Percentiles rank a stretch among this genome's conserved stretches.
Conservation (phyloP, 2,888 invertebrate genomes). For the Leucoma salicis region DNA sequence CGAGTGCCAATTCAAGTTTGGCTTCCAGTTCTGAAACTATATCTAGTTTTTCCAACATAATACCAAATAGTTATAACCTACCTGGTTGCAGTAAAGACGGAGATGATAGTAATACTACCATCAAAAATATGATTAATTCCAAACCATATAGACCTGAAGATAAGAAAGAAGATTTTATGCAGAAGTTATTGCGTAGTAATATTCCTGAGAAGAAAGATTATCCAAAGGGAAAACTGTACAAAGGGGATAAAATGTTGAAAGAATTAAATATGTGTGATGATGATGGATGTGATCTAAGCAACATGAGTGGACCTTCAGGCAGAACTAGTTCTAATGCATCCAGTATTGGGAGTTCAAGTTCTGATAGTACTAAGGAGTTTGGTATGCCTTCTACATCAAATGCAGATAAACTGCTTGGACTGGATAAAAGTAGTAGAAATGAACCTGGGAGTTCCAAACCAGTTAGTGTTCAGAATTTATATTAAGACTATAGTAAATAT, state of each 20-base stretch:
- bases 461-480: constrained; percentile 37
- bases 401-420: constrained; percentile 67
- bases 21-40: constrained; percentile 72
- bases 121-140: constrained; percentile 65
- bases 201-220: constrained; percentile 65
- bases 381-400: constrained; percentile 71
- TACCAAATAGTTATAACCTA: constrained; percentile 53
- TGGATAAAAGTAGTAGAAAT: constrained; percentile 52
- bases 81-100: constrained; percentile 71
- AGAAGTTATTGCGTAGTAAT: constrained; percentile 63
- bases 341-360: constrained; percentile 63
- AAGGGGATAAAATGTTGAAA: constrained; percentile 50
- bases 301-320: constrained; percentile 51
- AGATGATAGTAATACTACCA: constrained; percentile 63
- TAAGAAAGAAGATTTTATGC: constrained; percentile 69
- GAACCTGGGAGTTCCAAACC: constrained; percentile 53
- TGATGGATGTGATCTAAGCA: constrained; percentile 51
- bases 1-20: constrained; percentile 64
- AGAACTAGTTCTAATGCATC: constrained; percentile 68
- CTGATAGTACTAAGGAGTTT: constrained; percentile 64
- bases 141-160: constrained; percentile 47
- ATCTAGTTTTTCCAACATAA: constrained; percentile 56
- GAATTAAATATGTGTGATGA: constrained; percentile 44
- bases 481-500: no score
- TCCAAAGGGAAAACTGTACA: constrained; percentile 72